Evolutionary conservation across 2,888 invertebrate species (phyloP), one percentile per base, ranked within the genome.

Genomic region (Sturmia bella): DNA sequence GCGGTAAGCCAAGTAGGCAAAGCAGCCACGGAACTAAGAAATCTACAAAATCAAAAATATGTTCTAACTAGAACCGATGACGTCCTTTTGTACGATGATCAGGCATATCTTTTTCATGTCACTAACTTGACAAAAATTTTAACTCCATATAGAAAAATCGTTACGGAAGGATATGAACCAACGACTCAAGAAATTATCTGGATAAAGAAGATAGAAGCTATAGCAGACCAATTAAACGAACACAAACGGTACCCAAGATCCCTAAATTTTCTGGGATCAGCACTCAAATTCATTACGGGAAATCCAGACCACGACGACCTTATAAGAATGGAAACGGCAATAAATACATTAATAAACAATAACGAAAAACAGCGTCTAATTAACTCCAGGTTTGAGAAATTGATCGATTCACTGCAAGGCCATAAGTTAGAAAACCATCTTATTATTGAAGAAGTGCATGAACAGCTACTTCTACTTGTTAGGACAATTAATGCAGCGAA

Each of bases 121-220:
- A 63, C 56, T 3, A 63, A 73, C 24, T 15, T 72, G 17, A 72
- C 59, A 15, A 66, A 52, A 66, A 39, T 66, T 39, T 15, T 66
- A 4, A 52, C 52, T 24, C 66, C 66, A 50, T 66, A 52, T 15
- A 52, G 21, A 7, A 11, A 66, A 39, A 21, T 52, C 17, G 1
- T 37, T 43, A 48, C 1, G 17, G 15, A 9, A 32, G 17, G 59
- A 17, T 48, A 52, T 61, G 39, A 52, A 7, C 52, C 37, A 5
- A 72, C 50, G 3, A 48, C 50, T 2, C 37, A 50, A 24, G 70
- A 70, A 48, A 59, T 17, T 7, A 21, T 45, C 17, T 57, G 17
- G 48, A 43, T 59, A 37, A 21, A 61, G 15, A 61, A 39, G 24
- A 56, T 57, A 37, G 41, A 59, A 54, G 12, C 24, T 24, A 12